Evolutionary conservation across 2,888 invertebrate species (phyloP).

Genomic region (Drosophila formosana): DNA sequence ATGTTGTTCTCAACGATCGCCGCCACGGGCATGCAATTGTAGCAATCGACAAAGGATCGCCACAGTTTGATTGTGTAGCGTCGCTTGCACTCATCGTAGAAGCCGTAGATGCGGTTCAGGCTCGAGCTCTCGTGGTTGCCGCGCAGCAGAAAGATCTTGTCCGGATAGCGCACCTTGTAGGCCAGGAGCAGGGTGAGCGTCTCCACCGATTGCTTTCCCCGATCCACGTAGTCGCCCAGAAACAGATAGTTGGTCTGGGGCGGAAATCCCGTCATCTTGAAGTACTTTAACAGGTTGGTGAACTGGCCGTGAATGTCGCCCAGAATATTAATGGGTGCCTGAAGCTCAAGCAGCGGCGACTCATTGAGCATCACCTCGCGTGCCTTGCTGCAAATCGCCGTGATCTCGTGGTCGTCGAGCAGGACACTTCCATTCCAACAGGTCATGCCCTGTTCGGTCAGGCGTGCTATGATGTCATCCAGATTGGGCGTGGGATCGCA

Average conservation of each 20-base stretch:
- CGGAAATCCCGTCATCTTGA: constrained; percentile 98
- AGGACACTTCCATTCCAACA: constrained; percentile 95
- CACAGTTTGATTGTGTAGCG: constrained; percentile 98
- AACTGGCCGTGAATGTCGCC: constrained; percentile 99
- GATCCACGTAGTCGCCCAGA: constrained; percentile 90
- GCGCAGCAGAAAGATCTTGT: constrained; percentile 96
- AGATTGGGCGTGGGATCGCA: constrained; percentile 29
- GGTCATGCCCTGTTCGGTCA: constrained; percentile 8
- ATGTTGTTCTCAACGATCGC: constrained; percentile 92
- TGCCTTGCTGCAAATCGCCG: constrained; percentile 97
- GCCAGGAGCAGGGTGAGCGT: constrained; percentile 97
- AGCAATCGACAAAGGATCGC: constrained; percentile 99
- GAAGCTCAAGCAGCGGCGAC: constrained; percentile 97
- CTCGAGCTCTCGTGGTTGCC: constrained; percentile 99
- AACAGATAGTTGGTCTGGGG: constrained; percentile 99
- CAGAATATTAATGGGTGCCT: constrained; percentile 99
- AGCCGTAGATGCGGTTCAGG: constrained; percentile 98
- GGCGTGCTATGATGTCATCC: constrained; percentile 50
- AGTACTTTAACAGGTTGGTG: constrained; percentile 96
- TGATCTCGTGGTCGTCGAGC: constrained; percentile 97
- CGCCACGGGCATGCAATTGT: constrained; percentile 96
- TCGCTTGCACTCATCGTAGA: constrained; percentile 97
- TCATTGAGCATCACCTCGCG: constrained; percentile 98
- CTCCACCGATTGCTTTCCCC: constrained; percentile 96
- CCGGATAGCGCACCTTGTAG: constrained; percentile 99